A percentile compares a stretch with the other conserved stretches of the same genome.
Evolutionary conservation across 2,888 invertebrate species (phyloP).

Genomic region (Nebria brevicollis): DNA sequence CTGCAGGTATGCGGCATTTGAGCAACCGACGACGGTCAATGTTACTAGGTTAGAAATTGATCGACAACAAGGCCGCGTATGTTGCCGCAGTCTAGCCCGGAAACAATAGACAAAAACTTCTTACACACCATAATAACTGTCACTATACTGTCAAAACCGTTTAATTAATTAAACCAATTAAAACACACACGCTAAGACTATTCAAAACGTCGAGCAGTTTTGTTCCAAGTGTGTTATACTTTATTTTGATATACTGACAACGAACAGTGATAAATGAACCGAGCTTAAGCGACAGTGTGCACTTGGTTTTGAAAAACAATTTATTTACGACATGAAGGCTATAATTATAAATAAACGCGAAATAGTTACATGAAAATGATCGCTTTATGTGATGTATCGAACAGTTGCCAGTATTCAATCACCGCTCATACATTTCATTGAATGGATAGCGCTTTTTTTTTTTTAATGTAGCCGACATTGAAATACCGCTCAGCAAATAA

Average conservation of each 20-base stretch:
- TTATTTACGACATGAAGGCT: not conserved
- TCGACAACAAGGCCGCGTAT: conserved; percentile 36
- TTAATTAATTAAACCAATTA: conserved; percentile 39
- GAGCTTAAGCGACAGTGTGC: not conserved
- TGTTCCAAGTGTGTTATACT: no score
- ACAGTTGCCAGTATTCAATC: not conserved
- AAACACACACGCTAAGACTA: conserved; percentile 21
- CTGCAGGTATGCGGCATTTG: conserved; percentile 32
- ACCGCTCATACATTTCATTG: not conserved
- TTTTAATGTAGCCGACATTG: no score
- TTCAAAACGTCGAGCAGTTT: no score
- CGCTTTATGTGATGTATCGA: not conserved
- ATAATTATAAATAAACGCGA: not conserved
- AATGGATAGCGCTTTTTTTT: not conserved
- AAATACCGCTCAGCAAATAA: conserved; percentile 20
- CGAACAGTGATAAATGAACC: no score
- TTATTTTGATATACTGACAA: no score
- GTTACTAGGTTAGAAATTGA: conserved; percentile 41
- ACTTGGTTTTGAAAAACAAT: not conserved
- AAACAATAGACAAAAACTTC: not conserved
- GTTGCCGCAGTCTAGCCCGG: conserved; percentile 17
- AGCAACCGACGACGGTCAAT: conserved; percentile 26
- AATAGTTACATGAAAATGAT: not conserved
- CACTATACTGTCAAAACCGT: conserved; percentile 23
- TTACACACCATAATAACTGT: conserved; percentile 8